Conservation (phyloP, 2,113 vertebrate species). For the Channa argus region DNA sequence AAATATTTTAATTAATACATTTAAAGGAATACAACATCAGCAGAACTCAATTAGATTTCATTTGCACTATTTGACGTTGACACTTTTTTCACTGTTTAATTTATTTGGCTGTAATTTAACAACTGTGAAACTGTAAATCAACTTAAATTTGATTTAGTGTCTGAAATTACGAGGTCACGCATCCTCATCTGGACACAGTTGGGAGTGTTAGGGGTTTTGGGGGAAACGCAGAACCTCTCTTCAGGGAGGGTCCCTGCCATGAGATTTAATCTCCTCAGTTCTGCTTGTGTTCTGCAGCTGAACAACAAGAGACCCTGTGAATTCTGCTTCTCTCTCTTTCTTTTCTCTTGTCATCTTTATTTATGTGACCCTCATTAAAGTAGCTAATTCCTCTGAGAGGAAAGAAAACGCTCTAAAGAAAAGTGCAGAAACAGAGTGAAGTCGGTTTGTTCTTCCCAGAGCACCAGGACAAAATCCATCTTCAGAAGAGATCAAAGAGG, state of each 20-base stretch:
- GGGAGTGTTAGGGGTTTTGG: neutral
- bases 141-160: too few relatives aligned
- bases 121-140: too few relatives aligned
- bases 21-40: too few relatives aligned
- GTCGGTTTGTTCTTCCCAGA: neutral
- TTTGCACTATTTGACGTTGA: too few relatives aligned
- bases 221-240: too few relatives aligned
- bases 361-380: neutral
- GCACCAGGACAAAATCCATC: slow-evolving; percentile 16
- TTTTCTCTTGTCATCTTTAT: slow-evolving; percentile 13
- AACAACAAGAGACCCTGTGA: neutral
- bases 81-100: too few relatives aligned
- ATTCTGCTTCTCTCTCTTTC: neutral
- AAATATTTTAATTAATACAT: too few relatives aligned
- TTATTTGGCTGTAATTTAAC: too few relatives aligned
- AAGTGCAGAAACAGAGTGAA: neutral
- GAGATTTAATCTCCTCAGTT: too few relatives aligned
- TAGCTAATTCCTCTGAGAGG: neutral
- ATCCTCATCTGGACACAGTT: neutral
- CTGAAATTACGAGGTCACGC: too few relatives aligned
- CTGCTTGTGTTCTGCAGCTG: neutral
- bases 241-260: too few relatives aligned
- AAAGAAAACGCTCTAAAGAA: neutral
- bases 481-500: slow-evolving; percentile 22
- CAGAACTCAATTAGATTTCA: too few relatives aligned